A percentile compares a stretch with the other conserved stretches of the same genome.
Evolutionary conservation across 2,888 invertebrate genomes (phyloP).

Genomic region (Caenorhabditis becei): DNA sequence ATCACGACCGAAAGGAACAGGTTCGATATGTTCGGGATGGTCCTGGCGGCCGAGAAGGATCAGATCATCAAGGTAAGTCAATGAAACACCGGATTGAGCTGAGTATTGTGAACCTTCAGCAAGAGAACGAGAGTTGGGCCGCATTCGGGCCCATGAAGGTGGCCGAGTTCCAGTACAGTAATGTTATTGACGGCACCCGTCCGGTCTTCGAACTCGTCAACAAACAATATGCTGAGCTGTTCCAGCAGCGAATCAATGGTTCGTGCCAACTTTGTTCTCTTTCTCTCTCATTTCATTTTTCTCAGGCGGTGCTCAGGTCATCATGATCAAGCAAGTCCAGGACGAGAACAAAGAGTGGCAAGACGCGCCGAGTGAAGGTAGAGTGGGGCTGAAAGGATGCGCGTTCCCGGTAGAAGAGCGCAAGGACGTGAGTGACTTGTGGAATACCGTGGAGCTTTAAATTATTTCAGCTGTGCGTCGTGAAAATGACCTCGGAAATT

Average conservation of each 20-base stretch:
- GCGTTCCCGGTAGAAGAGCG: neutral
- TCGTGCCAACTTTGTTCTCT: neutral
- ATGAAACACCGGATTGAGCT: no score
- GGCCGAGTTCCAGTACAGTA: neutral
- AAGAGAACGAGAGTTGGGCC: neutral
- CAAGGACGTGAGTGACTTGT: neutral
- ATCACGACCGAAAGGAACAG: no score
- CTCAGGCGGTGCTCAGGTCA: neutral
- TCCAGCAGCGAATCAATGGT: neutral
- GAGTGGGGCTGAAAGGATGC: neutral
- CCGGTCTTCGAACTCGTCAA: constrained; percentile 1
- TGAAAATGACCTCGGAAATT: neutral
- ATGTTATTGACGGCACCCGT: neutral
- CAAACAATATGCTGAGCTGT: neutral
- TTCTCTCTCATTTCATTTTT: no score
- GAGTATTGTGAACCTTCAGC: neutral
- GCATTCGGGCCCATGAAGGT: neutral
- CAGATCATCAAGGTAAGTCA: neutral
- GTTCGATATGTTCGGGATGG: no score
- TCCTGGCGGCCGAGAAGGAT: neutral
- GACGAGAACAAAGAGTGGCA: neutral
- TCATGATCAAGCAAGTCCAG: neutral
- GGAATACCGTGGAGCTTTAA: no score
- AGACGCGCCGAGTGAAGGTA: neutral
- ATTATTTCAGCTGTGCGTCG: neutral